These are phyloP conservation scores for Tiliqua scincoides DNA, from an alignment of 2,113 vertebrate genomes.

Conservation along the genomic window DNA sequence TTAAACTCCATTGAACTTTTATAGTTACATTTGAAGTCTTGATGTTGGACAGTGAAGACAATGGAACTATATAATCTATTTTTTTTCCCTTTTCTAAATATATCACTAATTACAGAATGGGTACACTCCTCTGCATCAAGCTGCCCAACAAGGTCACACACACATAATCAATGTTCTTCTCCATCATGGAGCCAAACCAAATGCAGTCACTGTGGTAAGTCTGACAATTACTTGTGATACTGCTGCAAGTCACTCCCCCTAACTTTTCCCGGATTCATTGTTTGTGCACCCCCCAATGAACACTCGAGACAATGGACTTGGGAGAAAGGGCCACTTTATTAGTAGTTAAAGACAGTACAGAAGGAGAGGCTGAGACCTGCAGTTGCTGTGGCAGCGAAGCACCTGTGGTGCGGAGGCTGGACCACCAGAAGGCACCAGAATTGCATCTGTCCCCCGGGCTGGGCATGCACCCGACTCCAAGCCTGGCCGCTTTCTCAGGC, in stretches of 20 bases:
- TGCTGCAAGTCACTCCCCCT: not conserved
- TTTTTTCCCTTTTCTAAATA: conserved; percentile 34
- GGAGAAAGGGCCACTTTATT: no score
- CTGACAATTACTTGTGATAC: not conserved
- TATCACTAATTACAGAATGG: conserved; percentile 80
- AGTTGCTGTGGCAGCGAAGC: no score
- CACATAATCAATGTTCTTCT: conserved; percentile 95
- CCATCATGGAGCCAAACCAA: conserved; percentile 92
- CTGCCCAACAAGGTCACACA: conserved; percentile 97
- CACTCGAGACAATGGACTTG: no score
- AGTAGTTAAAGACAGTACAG: no score
- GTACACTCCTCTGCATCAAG: conserved; percentile 96
- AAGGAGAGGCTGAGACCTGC: no score
- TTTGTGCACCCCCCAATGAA: no score
- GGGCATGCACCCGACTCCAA: no score
- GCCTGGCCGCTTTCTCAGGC: no score
- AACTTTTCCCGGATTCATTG: not conserved
- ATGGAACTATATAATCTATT: conserved; percentile 35
- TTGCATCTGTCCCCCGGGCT: no score
- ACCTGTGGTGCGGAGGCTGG: no score
- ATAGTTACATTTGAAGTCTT: conserved; percentile 6
- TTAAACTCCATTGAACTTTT: not conserved
- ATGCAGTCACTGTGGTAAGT: conserved; percentile 89
- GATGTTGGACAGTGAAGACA: conserved; percentile 1
- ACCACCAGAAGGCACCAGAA: no score